Base-by-base conservation (phyloP, 2,888 invertebrate species). In the Cephus rjabovi region DNA sequence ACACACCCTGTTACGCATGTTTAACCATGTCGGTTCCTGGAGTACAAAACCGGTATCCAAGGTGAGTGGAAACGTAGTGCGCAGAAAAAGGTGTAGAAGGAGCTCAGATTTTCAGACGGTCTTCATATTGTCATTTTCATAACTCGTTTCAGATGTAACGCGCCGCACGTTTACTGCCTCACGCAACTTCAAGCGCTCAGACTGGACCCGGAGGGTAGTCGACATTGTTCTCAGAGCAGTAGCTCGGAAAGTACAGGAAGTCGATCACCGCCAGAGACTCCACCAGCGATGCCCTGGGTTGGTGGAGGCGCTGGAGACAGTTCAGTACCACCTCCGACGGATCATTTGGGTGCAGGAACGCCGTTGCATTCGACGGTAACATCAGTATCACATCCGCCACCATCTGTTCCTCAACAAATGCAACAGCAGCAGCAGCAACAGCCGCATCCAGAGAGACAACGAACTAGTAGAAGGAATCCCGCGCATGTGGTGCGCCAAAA, bases 221-320 rank as follows among this genome's bases (percentile, higher is more conserved):
- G 93, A 75, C 93, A 93, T 74, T 92, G 92, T 81, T 93, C 93
- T 3, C 93, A 93, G 82, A 93, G 93, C 81, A 93, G 93, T 76
- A 90, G 91, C 76, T 92, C 92, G 33, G 93, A 92, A 80, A 93
- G 93, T 79, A 92, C 93, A 74, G 91, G 92, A 31, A 93, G 93
- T 82, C 93, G 94, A 81, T 93, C 93, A 31, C 94, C 94, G 0
- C 93, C 93, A 12, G 94, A 94, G 83, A 95, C 94, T 40, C 92
- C 94, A 89, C 92, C 93, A 87, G 92, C 93, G 89, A 92, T 92
- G 86, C 88, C 92, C 84, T 88, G 93, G 92, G 81, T 83, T 70
- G 88, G 85, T 78, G 88, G 86, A 34, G 86, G 83, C 6, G 56
- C 23, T 23, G 56, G 56, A 56, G 85, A 86, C 37, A 84, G 82